Conservation (phyloP, 2,113 vertebrate species). For the Semnornis frantzii region DNA sequence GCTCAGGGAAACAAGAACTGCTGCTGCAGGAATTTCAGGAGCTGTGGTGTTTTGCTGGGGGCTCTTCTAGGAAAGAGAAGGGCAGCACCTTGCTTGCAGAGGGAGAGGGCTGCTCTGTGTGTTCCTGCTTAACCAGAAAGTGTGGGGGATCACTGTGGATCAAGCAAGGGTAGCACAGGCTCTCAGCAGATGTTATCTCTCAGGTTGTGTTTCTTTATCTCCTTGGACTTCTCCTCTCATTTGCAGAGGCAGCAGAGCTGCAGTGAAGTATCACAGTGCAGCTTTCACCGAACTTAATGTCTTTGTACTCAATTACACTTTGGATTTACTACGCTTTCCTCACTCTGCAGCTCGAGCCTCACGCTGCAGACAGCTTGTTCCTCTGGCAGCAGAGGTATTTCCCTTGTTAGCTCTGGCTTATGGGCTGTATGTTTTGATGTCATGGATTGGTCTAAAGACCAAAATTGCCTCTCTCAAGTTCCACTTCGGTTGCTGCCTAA, state of each 20-base stretch:
- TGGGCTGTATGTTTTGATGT: not conserved
- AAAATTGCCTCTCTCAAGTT: not conserved
- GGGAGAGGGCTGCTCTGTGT: rapidly evolving
- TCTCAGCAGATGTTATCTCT: not conserved
- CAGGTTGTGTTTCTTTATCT: not conserved
- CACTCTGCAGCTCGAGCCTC: not conserved
- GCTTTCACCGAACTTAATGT: not conserved
- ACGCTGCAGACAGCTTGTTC: not conserved
- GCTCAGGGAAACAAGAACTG: not conserved
- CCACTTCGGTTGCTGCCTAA: not conserved
- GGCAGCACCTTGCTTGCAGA: rapidly evolving
- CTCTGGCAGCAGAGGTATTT: not conserved
- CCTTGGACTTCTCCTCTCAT: not conserved
- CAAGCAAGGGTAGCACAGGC: not conserved
- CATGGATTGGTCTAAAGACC: not conserved
- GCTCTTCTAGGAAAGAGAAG: not conserved
- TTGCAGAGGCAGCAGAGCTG: not conserved
- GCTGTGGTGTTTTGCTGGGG: not conserved
- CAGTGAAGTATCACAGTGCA: not conserved
- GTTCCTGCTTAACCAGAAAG: not conserved
- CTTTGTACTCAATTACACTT: not conserved
- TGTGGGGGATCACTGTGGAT: not conserved
- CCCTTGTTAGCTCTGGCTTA: not conserved
- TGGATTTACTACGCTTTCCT: not conserved
- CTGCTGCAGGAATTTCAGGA: not conserved